Percentiles rank a stretch among this genome's conserved stretches.
Evolutionary conservation across 2,113 vertebrate genomes (phyloP).

Genomic region (Aptenodytes patagonicus): DNA sequence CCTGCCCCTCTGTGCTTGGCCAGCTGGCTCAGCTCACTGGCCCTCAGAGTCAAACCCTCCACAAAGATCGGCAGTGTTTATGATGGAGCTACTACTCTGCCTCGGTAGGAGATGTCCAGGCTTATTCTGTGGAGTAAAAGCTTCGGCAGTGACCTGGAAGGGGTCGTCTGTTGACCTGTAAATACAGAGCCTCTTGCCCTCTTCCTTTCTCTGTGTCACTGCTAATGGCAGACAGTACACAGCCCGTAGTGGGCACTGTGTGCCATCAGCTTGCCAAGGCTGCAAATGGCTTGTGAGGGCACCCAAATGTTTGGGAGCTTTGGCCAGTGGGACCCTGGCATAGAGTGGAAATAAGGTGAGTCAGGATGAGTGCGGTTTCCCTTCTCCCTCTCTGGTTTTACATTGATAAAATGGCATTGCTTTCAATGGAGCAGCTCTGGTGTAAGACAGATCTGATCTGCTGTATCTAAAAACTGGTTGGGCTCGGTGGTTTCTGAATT

Average conservation of each 20-base stretch:
- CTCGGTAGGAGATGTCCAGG: background rate
- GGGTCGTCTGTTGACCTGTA: background rate
- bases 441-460: background rate
- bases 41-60: background rate
- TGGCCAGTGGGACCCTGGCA: background rate
- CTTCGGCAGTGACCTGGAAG: background rate
- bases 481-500: background rate
- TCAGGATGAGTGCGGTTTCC: background rate
- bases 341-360: background rate
- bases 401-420: fast-evolving
- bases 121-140: background rate
- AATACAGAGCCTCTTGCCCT: background rate
- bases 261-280: background rate
- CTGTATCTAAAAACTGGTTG: background rate
- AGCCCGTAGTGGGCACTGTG: fast-evolving
- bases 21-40: background rate
- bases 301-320: background rate
- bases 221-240: background rate
- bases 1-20: background rate
- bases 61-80: fast-evolving
- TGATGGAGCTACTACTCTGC: background rate
- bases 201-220: background rate
- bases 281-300: background rate
- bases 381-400: background rate
- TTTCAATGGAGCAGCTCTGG: background rate